These are phyloP conservation scores for Tringa solitaria DNA, from an alignment of 2,113 vertebrate species.

Conservation along the genomic window DNA sequence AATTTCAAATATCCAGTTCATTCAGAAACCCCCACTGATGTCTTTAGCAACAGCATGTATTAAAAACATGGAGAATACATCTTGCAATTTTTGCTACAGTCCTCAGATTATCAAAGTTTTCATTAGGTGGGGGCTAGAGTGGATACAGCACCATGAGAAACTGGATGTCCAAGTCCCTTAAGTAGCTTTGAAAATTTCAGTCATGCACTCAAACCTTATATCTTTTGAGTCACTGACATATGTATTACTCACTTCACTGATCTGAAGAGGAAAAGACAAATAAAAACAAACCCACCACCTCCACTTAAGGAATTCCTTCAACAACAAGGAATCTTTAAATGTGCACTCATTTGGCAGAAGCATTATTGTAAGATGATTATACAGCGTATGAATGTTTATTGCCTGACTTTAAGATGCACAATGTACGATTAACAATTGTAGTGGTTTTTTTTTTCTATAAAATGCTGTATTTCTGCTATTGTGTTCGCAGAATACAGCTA, in stretches of 20 bases:
- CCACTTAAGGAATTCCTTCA: slow-evolving; percentile 36
- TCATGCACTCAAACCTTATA: background rate
- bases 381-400: slow-evolving; percentile 74
- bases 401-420: slow-evolving; percentile 70
- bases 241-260: slow-evolving; percentile 55
- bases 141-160: background rate
- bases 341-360: slow-evolving; percentile 65
- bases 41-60: background rate
- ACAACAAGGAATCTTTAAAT: slow-evolving; percentile 70
- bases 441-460: slow-evolving; percentile 49
- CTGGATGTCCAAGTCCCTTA: background rate
- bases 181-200: background rate
- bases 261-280: slow-evolving; percentile 59
- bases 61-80: background rate
- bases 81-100: background rate
- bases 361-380: slow-evolving; percentile 71
- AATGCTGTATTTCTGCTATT: slow-evolving; percentile 78
- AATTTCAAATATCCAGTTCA: background rate
- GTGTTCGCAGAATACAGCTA: slow-evolving; percentile 76
- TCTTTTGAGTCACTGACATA: slow-evolving; percentile 17
- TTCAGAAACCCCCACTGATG: background rate
- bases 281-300: slow-evolving; percentile 49
- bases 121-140: background rate
- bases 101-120: background rate
- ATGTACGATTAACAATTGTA: slow-evolving; percentile 72